Evolutionary conservation across 1,140 invertebrate genomes (phyloP).

Genomic region (Nephotettix cincticeps): DNA sequence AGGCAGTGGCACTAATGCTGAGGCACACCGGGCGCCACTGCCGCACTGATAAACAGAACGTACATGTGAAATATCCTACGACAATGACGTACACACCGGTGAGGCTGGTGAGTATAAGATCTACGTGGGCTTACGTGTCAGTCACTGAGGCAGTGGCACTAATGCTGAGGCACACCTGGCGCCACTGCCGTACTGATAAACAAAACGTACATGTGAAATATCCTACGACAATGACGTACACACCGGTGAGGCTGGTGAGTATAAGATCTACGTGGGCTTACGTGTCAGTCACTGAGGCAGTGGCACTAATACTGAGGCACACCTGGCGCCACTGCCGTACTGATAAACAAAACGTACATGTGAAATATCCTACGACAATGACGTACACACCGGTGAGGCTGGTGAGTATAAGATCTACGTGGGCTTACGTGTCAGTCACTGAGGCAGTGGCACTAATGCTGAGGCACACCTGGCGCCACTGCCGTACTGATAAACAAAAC

Average conservation of each 20-base stretch:
- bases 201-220: too few species aligned
- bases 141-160: background rate
- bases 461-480: background rate
- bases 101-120: slow-evolving; percentile 6
- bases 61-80: too few species aligned
- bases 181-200: too few species aligned
- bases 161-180: background rate
- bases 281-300: background rate
- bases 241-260: too few species aligned
- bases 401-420: background rate
- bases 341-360: too few species aligned
- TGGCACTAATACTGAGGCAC: background rate
- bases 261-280: background rate
- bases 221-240: too few species aligned
- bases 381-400: too few species aligned
- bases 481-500: too few species aligned
- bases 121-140: background rate
- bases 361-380: too few species aligned
- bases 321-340: too few species aligned
- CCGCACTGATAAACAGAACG: too few species aligned
- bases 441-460: background rate
- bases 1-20: background rate
- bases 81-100: too few species aligned
- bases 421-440: background rate
- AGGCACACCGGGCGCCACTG: background rate